phyloP scores from a whole-genome alignment of 2,888 invertebrate species.

The Cremastinae sp. region DNA sequence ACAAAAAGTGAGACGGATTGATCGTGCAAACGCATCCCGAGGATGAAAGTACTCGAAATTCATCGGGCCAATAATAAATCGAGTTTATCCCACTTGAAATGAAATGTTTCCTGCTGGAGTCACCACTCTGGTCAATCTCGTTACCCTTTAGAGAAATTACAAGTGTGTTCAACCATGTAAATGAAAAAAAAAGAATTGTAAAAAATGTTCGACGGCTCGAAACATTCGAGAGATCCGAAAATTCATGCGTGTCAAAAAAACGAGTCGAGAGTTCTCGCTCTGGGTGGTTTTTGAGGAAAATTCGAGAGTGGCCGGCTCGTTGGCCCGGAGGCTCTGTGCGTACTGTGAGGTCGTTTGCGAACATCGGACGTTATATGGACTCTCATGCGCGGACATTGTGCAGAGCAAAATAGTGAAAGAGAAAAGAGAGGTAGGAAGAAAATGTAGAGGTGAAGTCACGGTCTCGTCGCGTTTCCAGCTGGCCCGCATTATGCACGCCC shows the following conservation, averaged over 20 bases:
- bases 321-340: constrained; percentile 43
- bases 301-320: constrained; percentile 50
- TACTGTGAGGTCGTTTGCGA: constrained; percentile 44
- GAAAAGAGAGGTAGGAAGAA: constrained; percentile 22
- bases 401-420: constrained; percentile 5
- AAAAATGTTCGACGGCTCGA: neutral
- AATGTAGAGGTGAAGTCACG: constrained; percentile 39
- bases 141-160: constrained; percentile 3
- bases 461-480: constrained; percentile 71
- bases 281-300: constrained; percentile 30
- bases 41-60: constrained; percentile 46
- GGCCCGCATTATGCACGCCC: constrained; percentile 75
- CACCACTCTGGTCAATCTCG: constrained; percentile 40
- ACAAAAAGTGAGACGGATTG: constrained; percentile 6
- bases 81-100: neutral
- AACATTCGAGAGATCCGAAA: no score
- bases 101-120: neutral
- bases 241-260: no score
- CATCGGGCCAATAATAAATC: constrained; percentile 53
- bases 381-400: constrained; percentile 8
- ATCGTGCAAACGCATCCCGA: constrained; percentile 20
- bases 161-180: neutral
- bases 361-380: constrained; percentile 24
- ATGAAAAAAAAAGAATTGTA: no score
- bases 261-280: neutral